A percentile compares a stretch with the other conserved stretches of the same genome.
phyloP scores from a whole-genome alignment of 2,797 vertebrate genomes.

The Danio tinwini region DNA sequence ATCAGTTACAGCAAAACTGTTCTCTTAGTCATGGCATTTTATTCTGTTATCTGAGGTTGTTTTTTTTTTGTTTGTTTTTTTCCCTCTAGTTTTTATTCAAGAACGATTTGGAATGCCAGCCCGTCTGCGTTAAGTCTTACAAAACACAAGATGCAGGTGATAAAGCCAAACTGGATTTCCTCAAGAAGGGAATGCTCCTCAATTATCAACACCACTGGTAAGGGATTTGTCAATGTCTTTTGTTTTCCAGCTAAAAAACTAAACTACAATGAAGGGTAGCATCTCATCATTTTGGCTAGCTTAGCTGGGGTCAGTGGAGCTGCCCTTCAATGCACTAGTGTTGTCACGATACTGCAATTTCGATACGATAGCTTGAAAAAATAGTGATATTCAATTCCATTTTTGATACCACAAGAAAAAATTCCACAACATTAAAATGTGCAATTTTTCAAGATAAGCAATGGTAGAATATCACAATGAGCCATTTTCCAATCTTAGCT shows the following conservation, averaged over 20 bases:
- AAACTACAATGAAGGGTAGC: not conserved
- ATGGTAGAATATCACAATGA: no score
- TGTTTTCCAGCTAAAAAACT: not conserved
- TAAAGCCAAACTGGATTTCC: conserved; percentile 86
- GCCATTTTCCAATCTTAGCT: no score
- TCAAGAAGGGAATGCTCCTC: conserved; percentile 93
- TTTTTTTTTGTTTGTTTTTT: conserved; percentile 21
- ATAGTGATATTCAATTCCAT: no score
- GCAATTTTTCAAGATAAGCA: no score
- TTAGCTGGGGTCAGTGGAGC: no score
- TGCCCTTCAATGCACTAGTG: no score
- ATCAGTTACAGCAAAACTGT: not conserved
- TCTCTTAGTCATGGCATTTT: not conserved
- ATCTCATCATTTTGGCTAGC: not conserved
- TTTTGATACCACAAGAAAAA: no score
- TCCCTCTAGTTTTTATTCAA: conserved; percentile 86
- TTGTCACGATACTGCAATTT: no score
- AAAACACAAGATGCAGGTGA: conserved; percentile 76
- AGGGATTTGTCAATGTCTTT: conserved; percentile 55
- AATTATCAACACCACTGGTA: conserved; percentile 97
- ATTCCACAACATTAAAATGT: no score
- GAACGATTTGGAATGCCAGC: conserved; percentile 78
- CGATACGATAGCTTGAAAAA: no score
- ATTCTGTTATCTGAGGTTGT: not conserved
- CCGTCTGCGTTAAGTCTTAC: conserved; percentile 86